These are phyloP conservation scores for Nyctereutes procyonoides DNA, from an alignment of 2,113 vertebrate genomes.

Conservation along the genomic window DNA sequence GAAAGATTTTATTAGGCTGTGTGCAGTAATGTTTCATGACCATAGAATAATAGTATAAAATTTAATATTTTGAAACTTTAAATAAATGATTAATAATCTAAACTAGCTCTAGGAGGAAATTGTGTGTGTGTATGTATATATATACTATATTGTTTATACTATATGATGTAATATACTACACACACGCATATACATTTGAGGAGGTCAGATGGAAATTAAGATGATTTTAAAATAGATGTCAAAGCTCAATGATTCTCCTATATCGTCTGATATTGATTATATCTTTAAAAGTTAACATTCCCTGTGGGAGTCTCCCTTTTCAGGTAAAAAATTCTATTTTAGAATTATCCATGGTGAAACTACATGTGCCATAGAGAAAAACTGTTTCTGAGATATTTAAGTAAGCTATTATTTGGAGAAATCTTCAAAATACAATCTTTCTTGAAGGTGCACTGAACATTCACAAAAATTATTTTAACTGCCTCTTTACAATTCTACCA, in stretches of 20 bases:
- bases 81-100: neutral
- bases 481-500: conserved; percentile 77
- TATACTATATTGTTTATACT: too few species aligned
- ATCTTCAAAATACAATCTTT: conserved; percentile 77
- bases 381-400: conserved; percentile 63
- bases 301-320: neutral
- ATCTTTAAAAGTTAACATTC: conserved; percentile 66
- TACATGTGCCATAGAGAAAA: neutral
- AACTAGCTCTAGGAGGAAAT: neutral
- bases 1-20: neutral
- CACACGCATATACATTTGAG: neutral
- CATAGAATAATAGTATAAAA: neutral
- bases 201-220: neutral
- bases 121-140: neutral
- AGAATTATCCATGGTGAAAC: conserved; percentile 61
- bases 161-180: neutral
- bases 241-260: conserved; percentile 25
- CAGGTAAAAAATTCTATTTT: conserved; percentile 63
- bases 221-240: conserved; percentile 52
- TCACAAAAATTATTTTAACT: conserved; percentile 81
- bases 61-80: neutral
- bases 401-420: conserved; percentile 78
- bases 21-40: neutral
- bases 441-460: conserved; percentile 65
- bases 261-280: conserved; percentile 45